phyloP scores from a whole-genome alignment of 2,888 invertebrate genomes.

The Heliconius hortense region DNA sequence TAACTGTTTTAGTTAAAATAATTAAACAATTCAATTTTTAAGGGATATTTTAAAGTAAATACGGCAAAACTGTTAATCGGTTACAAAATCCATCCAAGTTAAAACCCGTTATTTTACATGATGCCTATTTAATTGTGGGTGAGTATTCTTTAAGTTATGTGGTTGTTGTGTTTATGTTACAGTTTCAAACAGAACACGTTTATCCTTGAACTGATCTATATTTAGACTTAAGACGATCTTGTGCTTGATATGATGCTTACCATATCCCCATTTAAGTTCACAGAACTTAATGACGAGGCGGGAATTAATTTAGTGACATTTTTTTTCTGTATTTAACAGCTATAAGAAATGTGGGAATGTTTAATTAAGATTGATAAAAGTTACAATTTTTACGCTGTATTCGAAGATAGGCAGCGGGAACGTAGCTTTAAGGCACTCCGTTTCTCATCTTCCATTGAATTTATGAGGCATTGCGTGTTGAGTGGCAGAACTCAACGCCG shows the following conservation, averaged over 20 bases:
- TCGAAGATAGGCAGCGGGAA: too few species aligned
- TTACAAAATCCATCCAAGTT: neutral
- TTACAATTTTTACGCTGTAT: neutral
- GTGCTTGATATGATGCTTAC: conserved; percentile 33
- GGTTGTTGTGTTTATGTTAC: conserved; percentile 49
- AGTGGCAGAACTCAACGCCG: too few species aligned
- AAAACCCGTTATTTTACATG: conserved; percentile 50
- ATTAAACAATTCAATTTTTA: neutral
- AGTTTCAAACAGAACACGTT: conserved; percentile 44
- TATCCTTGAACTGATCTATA: conserved; percentile 47
- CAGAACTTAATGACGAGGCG: conserved; percentile 25
- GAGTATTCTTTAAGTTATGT: conserved; percentile 58
- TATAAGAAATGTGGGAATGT: neutral
- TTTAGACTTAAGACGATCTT: conserved; percentile 43
- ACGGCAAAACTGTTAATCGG: too few species aligned
- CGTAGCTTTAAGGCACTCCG: too few species aligned
- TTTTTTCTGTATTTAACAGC: neutral
- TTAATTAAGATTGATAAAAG: too few species aligned
- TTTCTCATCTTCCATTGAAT: too few species aligned
- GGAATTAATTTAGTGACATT: neutral
- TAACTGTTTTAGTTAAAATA: neutral
- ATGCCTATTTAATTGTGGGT: conserved; percentile 68
- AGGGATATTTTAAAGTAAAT: neutral
- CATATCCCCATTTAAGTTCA: conserved; percentile 36
- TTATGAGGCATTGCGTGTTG: too few species aligned